Percentiles rank a stretch among this genome's conserved stretches.
phyloP scores from a whole-genome alignment of 2,797 vertebrate species.

The Telmatherina bonti region DNA sequence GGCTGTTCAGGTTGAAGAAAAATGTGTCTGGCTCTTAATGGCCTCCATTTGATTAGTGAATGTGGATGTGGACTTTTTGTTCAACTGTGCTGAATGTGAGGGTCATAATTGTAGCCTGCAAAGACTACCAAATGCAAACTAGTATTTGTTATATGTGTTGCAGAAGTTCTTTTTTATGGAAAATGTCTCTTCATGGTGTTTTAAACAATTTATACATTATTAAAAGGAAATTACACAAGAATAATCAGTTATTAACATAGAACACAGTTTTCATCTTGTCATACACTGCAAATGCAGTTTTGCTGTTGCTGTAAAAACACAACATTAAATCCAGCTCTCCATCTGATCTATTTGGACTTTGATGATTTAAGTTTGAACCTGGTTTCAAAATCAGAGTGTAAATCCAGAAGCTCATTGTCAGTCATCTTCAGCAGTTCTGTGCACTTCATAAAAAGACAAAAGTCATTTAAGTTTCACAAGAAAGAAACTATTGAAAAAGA shows the following conservation, averaged over 20 bases:
- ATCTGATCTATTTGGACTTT: not conserved
- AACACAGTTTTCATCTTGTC: not conserved
- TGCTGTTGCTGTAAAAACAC: not conserved
- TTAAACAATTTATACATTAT: too few species aligned
- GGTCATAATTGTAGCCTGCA: not conserved
- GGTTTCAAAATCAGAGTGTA: slow-evolving; percentile 25
- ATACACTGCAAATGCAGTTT: not conserved
- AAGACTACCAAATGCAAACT: slow-evolving; percentile 3
- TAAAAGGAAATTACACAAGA: not conserved
- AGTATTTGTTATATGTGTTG: too few species aligned
- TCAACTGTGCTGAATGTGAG: not conserved
- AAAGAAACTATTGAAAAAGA: not conserved
- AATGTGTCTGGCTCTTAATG: slow-evolving; percentile 5
- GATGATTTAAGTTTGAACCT: not conserved
- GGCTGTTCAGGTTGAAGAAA: slow-evolving; percentile 10
- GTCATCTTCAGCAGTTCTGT: slow-evolving; percentile 16
- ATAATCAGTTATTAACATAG: not conserved
- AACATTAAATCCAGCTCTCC: not conserved
- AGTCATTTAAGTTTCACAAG: not conserved
- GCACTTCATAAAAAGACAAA: slow-evolving; percentile 8
- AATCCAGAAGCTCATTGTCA: slow-evolving; percentile 25
- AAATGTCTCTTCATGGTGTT: not conserved
- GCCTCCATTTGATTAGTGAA: slow-evolving; percentile 12
- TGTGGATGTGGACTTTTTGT: not conserved
- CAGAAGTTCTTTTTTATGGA: too few species aligned